phyloP scores from a whole-genome alignment of 2,888 invertebrate genomes.

The Auanema sp. region DNA sequence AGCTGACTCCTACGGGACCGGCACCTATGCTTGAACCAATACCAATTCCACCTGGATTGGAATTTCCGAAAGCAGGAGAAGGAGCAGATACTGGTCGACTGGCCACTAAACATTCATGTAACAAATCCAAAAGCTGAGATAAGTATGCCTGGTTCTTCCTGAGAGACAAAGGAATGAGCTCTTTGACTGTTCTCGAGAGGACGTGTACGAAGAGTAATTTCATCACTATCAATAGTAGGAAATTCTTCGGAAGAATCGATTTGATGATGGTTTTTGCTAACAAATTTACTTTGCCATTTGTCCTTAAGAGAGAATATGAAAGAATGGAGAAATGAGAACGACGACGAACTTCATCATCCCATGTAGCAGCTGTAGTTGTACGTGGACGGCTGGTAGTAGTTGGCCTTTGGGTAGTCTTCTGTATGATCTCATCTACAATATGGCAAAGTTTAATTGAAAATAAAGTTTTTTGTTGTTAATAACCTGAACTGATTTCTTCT shows the following conservation, averaged over 20 bases:
- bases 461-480: background rate
- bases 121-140: background rate
- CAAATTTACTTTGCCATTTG: conserved; percentile 43
- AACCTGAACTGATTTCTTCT: conserved; percentile 4
- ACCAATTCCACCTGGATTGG: conserved; percentile 4
- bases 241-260: conserved; percentile 27
- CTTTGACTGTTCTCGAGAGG: background rate
- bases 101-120: conserved; percentile 8
- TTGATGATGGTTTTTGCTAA: conserved; percentile 13
- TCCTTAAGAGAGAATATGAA: conserved; percentile 24
- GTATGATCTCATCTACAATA: too few species aligned
- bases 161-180: background rate
- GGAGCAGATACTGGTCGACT: conserved; percentile 7
- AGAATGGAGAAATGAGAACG: background rate
- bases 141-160: background rate
- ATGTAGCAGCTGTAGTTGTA: conserved; percentile 11
- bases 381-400: conserved; percentile 4
- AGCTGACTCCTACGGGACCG: conserved; percentile 12
- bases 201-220: conserved; percentile 17
- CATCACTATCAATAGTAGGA: conserved; percentile 31
- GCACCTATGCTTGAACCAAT: conserved; percentile 17
- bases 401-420: background rate
- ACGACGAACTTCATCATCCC: conserved; percentile 18
- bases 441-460: too few species aligned
- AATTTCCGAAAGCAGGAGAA: background rate